Base-by-base conservation (phyloP, 2,113 vertebrate genomes). In the Raphicerus campestris region DNA sequence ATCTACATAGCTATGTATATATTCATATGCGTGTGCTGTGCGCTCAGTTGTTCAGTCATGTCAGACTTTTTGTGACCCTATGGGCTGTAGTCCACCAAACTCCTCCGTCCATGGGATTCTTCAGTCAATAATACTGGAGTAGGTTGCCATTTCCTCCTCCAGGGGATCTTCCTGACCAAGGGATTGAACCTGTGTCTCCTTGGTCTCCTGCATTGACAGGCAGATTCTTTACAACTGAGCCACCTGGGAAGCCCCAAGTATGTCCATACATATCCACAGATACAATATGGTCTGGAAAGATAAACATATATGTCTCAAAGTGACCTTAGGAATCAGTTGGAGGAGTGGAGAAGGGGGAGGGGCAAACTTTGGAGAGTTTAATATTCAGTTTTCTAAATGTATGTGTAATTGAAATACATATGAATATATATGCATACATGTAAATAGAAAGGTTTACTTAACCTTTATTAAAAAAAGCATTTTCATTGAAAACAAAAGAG, bases 401-500 rank as follows among this genome's bases (percentile, higher is more conserved):
- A 85, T 66, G 2, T 73, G 1, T 26, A 73, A n/a, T 42, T 88
- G 9, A 83, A 86, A 84, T 70, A 63, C 22, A 55, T 10, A 83
- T 75, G 16, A 7, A 51, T 58, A 78, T 75, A 53, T 8, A 56
- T 17, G 35, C 39, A 39, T 6, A 16, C 6, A 39, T 10, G 17
- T 10, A 73, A 15, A 10, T 19, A 70, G 63, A 70, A 77, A 89
- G 26, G 55, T 58, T 87, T 49, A 16, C 85, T 93, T 95, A 42
- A 45, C 63, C 60, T 35, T 77, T 90, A 39, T 85, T 60, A 91
- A 96, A 96, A 93, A 94, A 73, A 5, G n/a, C 6, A n/a, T 61
- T 92, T 96, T 95, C 8, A 82, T 78, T 89, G 86, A 97, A 97
- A 93, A 22, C 7, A 20, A 60, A 82, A 45, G 7, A 89, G n/a